These are phyloP conservation scores for Heliconius ismenius DNA, from an alignment of 2,888 invertebrate species.

Conservation along the genomic window DNA sequence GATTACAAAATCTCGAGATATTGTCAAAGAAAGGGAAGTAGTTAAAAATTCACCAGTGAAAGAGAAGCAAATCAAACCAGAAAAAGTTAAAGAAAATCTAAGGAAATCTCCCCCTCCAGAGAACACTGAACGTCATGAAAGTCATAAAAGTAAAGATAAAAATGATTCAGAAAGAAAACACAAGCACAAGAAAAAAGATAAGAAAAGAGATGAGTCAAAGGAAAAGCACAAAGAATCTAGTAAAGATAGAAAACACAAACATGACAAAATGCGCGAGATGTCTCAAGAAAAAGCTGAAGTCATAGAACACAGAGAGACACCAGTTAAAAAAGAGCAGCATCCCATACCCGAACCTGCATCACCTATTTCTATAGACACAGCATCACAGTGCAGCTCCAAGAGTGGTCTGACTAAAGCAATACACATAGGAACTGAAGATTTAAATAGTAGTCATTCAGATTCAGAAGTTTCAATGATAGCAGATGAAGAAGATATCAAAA, in stretches of 20 bases:
- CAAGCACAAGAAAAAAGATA: slow-evolving; percentile 85
- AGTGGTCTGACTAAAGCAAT: slow-evolving; percentile 71
- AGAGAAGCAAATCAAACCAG: slow-evolving; percentile 68
- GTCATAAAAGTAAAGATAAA: slow-evolving; percentile 76
- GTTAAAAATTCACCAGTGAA: slow-evolving; percentile 64
- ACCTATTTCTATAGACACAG: slow-evolving; percentile 77
- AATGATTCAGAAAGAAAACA: slow-evolving; percentile 79
- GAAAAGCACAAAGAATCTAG: slow-evolving; percentile 83
- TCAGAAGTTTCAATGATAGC: slow-evolving; percentile 72
- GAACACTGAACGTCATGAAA: slow-evolving; percentile 62
- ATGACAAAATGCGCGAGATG: slow-evolving; percentile 76
- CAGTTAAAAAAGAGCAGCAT: slow-evolving; percentile 68
- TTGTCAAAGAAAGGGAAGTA: slow-evolving; percentile 65
- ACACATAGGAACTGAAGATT: slow-evolving; percentile 64
- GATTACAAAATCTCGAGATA: slow-evolving; percentile 61
- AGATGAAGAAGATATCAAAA: slow-evolving; percentile 72
- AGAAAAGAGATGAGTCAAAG: slow-evolving; percentile 84
- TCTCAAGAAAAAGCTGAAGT: slow-evolving; percentile 78
- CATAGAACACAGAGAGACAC: slow-evolving; percentile 71
- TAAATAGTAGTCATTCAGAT: slow-evolving; percentile 73
- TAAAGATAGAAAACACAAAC: slow-evolving; percentile 80
- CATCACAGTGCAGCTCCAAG: slow-evolving; percentile 78
- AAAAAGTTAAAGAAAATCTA: slow-evolving; percentile 75
- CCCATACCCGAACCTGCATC: slow-evolving; percentile 69
- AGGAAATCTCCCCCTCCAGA: slow-evolving; percentile 71